Conservation (phyloP, 2,888 invertebrate genomes). For the Spodoptera exigua region DNA sequence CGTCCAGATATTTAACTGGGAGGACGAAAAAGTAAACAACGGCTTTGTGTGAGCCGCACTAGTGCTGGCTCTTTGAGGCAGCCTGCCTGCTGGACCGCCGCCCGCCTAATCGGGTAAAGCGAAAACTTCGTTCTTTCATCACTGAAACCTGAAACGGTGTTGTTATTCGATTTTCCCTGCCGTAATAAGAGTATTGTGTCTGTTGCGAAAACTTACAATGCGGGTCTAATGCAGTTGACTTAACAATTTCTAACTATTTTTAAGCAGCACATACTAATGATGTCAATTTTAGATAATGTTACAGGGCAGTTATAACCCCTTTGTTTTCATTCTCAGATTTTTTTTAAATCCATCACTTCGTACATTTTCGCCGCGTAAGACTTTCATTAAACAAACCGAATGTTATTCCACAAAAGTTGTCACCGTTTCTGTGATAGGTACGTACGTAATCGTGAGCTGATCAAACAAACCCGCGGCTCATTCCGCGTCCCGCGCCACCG, state of each 20-base stretch:
- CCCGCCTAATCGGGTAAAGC: slow-evolving; percentile 71
- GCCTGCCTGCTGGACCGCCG: slow-evolving; percentile 55
- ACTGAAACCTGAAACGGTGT: slow-evolving; percentile 58
- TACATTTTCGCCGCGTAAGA: slow-evolving; percentile 18
- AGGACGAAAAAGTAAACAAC: slow-evolving; percentile 76
- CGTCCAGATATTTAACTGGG: slow-evolving; percentile 77
- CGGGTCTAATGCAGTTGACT: slow-evolving; percentile 9
- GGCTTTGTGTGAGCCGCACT: slow-evolving; percentile 67
- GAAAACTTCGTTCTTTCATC: slow-evolving; percentile 69
- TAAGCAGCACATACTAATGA: no score
- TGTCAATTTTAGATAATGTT: not conserved
- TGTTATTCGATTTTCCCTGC: slow-evolving; percentile 36
- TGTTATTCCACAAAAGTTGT: slow-evolving; percentile 68
- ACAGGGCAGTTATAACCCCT: slow-evolving; percentile 1
- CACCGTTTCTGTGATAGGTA: slow-evolving; percentile 63
- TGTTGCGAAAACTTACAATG: slow-evolving; percentile 32
- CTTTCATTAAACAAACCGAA: slow-evolving; percentile 41
- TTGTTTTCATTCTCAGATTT: slow-evolving; percentile 1
- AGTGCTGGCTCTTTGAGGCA: slow-evolving; percentile 62
- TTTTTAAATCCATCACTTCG: slow-evolving; percentile 6
- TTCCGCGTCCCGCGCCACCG: slow-evolving; percentile 61
- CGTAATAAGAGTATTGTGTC: slow-evolving; percentile 25
- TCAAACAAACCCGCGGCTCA: slow-evolving; percentile 77
- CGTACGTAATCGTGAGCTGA: slow-evolving; percentile 76
- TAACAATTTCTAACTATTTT: not conserved